A percentile compares a stretch with the other conserved stretches of the same genome.
These are phyloP conservation scores for Eristalis intricaria DNA, from an alignment of 2,888 invertebrate genomes.

Conservation along the genomic window DNA sequence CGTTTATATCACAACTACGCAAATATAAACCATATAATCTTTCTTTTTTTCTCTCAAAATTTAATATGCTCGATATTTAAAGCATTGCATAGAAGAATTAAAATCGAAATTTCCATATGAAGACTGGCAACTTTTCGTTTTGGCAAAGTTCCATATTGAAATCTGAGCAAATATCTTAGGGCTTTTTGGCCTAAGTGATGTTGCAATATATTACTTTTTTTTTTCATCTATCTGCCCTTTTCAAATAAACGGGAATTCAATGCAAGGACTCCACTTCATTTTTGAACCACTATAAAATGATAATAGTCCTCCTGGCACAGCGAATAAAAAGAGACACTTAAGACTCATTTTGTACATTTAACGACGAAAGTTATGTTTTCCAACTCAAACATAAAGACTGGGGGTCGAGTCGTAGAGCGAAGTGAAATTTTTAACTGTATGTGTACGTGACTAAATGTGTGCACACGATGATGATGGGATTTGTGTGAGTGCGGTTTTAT, in stretches of 20 bases:
- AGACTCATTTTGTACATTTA: slow-evolving; percentile 67
- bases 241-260: slow-evolving; percentile 49
- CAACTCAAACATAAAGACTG: slow-evolving; percentile 38
- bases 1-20: no score
- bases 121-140: slow-evolving; percentile 11
- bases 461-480: neutral
- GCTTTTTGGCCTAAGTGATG: slow-evolving; percentile 50
- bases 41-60: neutral
- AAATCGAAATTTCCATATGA: slow-evolving; percentile 6
- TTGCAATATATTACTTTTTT: slow-evolving; percentile 34
- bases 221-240: slow-evolving; percentile 13
- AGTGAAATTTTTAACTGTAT: slow-evolving; percentile 11
- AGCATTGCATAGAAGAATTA: slow-evolving; percentile 29
- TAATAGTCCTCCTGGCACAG: slow-evolving; percentile 63
- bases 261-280: slow-evolving; percentile 55
- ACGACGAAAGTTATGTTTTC: slow-evolving; percentile 66
- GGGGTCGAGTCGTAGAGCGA: slow-evolving; percentile 19
- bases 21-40: neutral
- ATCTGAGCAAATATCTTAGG: slow-evolving; percentile 21
- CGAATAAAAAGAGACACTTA: slow-evolving; percentile 64
- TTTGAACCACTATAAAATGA: slow-evolving; percentile 65
- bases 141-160: slow-evolving; percentile 52
- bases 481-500: slow-evolving; percentile 34
- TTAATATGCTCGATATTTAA: slow-evolving; percentile 28
- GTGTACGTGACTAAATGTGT: neutral